Evolutionary conservation across 2,888 invertebrate species (phyloP), one percentile per base, ranked within the genome.

Genomic region (Drosophila maculinotata): DNA sequence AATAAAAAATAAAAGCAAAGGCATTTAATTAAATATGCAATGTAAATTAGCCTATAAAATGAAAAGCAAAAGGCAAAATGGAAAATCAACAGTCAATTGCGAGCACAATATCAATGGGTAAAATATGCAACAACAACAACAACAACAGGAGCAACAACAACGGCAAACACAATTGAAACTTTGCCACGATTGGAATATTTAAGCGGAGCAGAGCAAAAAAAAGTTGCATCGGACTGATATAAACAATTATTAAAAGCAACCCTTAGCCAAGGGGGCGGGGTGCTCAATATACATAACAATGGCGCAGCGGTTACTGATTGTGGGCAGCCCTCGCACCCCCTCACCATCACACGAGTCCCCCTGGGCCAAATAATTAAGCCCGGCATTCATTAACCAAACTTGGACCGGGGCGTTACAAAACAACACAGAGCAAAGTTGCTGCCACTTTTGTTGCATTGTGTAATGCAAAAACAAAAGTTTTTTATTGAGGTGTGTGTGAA

Each of bases 231-330:
- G 28, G 66, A 70, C 76, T 70, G 80, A 77, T 79, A 76, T 80
- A 70, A 81, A 84, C 80, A 81, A 83, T 81, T 76, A 81, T 83
- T 87, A 87, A 80, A 87, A 80, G 77, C 77, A 76, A 66, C 80
- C 82, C 75, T 51, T 39, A 33, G 53, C n/a, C 4, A 20, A 9
- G 15, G 39, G 33, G 12, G 30, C 1, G 23, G 12, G 6, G 1
- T 17, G 12, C 7, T 41, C 58, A 76, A 73, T 74, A 76, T 62
- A 42, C 76, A 76, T 65, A 76, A 71, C 73, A 74, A 74, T 66
- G 66, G 73, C 41, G 58, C 56, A 56, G 36, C 52, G 71, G 36
- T 66, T 65, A 60, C 66, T 76, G 76, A 76, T 65, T 76, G 71
- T 65, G 49, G 56, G 28, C 23, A 31, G 14, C 17, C 26, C n/a